Percentiles rank a stretch among this genome's conserved stretches.
Evolutionary conservation across 2,888 invertebrate genomes (phyloP).

Genomic region (Heliconius ethilla): DNA sequence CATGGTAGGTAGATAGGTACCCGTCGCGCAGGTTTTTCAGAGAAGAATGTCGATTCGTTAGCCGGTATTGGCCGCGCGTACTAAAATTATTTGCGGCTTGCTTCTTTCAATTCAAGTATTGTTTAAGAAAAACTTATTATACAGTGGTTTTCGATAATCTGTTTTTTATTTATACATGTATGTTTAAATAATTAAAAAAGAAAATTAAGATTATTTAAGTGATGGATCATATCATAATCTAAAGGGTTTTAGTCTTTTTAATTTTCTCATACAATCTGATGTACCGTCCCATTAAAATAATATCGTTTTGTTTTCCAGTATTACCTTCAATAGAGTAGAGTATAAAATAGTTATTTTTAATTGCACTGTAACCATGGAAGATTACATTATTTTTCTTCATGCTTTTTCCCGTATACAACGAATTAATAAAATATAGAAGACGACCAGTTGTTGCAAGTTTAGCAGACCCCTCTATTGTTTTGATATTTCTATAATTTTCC

Average conservation of each 20-base stretch:
- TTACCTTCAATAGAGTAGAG: background rate
- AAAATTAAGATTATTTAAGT: too few relatives aligned
- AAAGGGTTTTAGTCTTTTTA: background rate
- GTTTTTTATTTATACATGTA: background rate
- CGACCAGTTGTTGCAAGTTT: too few relatives aligned
- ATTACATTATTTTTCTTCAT: too few relatives aligned
- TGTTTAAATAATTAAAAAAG: background rate
- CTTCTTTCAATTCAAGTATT: conserved; percentile 37
- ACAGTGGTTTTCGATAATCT: conserved; percentile 1
- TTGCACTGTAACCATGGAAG: too few relatives aligned
- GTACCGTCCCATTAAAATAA: background rate
- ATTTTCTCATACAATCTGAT: background rate
- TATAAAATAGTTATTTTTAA: too few relatives aligned
- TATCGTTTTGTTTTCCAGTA: background rate
- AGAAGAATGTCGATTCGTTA: conserved; percentile 48
- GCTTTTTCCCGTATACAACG: too few relatives aligned
- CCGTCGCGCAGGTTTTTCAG: conserved; percentile 48
- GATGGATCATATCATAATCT: too few relatives aligned
- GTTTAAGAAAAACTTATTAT: conserved; percentile 30
- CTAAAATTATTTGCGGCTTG: conserved; percentile 42
- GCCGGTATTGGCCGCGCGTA: conserved; percentile 35
- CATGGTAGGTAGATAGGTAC: conserved; percentile 33
- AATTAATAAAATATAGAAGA: too few relatives aligned
- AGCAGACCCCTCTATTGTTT: too few relatives aligned
- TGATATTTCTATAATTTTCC: too few relatives aligned